A percentile compares a stretch with the other conserved stretches of the same genome.
Evolutionary conservation across 2,888 invertebrate species (phyloP).

Genomic region (Sinentomon sp.): DNA sequence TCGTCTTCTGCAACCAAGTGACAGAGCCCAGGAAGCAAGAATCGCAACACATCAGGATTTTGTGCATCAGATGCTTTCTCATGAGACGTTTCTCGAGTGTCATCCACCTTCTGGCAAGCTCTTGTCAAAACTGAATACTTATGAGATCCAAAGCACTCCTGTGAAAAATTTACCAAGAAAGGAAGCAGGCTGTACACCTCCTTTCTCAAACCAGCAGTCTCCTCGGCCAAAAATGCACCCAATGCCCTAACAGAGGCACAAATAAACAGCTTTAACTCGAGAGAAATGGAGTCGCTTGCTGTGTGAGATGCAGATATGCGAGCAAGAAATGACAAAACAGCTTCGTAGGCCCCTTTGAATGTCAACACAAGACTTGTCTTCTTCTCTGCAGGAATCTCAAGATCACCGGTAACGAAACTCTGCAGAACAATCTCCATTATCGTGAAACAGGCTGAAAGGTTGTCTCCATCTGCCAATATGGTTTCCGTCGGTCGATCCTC

Average conservation of each 20-base stretch:
- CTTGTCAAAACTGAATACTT: too few relatives aligned
- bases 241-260: slow-evolving; percentile 57
- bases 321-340: slow-evolving; percentile 42
- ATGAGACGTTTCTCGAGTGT: slow-evolving; percentile 11
- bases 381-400: slow-evolving; percentile 57
- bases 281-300: too few relatives aligned
- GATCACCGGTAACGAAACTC: slow-evolving; percentile 40
- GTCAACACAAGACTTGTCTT: slow-evolving; percentile 75
- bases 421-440: slow-evolving; percentile 50
- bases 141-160: slow-evolving; percentile 60
- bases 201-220: slow-evolving; percentile 59
- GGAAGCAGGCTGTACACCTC: slow-evolving; percentile 55
- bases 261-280: slow-evolving; percentile 28
- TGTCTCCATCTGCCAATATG: slow-evolving; percentile 41
- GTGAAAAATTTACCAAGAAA: slow-evolving; percentile 46
- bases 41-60: slow-evolving; percentile 36
- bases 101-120: slow-evolving; percentile 16
- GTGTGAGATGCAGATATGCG: too few relatives aligned
- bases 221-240: slow-evolving; percentile 70
- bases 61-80: slow-evolving; percentile 15
- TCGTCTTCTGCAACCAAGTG: slow-evolving; percentile 75
- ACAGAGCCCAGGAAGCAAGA: slow-evolving; percentile 65
- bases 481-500: slow-evolving; percentile 56
- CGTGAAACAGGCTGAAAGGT: slow-evolving; percentile 54
- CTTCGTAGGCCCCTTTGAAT: slow-evolving; percentile 61